These are phyloP conservation scores for Euura saliciscinereae DNA, from an alignment of 1,140 invertebrate species.

Conservation along the genomic window DNA sequence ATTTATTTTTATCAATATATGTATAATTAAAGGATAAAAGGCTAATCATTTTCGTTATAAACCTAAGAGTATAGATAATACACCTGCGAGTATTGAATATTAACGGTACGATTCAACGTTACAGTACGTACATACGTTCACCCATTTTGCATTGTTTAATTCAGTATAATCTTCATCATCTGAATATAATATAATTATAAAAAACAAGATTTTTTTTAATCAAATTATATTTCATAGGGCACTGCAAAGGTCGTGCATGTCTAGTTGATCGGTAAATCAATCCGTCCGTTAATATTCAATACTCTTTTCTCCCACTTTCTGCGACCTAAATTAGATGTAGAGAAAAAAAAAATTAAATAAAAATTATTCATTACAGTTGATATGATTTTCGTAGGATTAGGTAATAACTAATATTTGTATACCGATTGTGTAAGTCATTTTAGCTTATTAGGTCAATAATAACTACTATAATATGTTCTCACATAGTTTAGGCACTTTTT, in stretches of 20 bases:
- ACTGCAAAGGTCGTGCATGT: neutral
- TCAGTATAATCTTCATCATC: neutral
- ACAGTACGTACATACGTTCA: neutral
- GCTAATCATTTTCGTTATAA: neutral
- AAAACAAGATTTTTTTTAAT: neutral
- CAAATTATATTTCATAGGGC: neutral
- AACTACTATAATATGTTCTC: neutral
- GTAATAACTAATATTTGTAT: conserved; percentile 3
- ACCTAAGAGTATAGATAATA: conserved; percentile 3
- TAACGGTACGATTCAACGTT: neutral
- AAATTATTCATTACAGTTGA: neutral
- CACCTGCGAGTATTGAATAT: neutral
- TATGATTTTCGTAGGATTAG: neutral
- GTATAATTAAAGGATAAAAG: conserved; percentile 6
- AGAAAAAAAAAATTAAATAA: neutral
- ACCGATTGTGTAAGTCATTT: neutral
- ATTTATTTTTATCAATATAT: neutral
- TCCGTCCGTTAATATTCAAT: neutral
- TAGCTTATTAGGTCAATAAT: conserved; percentile 1
- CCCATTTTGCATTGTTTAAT: neutral
- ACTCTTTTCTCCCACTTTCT: neutral
- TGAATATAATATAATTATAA: neutral
- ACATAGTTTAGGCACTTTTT: conserved; percentile 1
- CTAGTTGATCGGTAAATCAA: neutral
- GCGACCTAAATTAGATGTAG: neutral